Base-by-base conservation (phyloP, 1,140 invertebrate genomes). In the Papilio aristodemus region DNA sequence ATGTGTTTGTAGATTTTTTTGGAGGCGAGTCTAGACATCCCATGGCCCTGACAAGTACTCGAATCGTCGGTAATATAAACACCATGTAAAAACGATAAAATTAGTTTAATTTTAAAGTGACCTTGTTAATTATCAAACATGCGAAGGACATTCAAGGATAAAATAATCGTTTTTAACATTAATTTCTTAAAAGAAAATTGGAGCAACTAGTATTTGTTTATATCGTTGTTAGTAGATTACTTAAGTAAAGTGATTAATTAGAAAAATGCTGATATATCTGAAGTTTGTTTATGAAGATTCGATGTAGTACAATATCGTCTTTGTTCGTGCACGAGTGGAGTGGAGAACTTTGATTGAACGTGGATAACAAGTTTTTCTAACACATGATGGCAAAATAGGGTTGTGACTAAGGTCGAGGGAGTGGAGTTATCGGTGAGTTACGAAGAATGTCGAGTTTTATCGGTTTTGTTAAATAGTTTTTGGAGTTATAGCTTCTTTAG, bases 271-370 rank as follows among this genome's bases (percentile, higher is more conserved):
- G 36, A 62, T 62, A 22, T 62, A 62, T 36, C 9, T 22, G 36
- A 60, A 60, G 27, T 60, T 60, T 60, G 17, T 32, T 14, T 37
- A 59, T 37, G 17, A 38, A 14, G 27, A 37, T 27, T 59, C 14
- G 25, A 6, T 62, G 59, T 62, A 32, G 13, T 59, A 37, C 36
- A 37, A 38, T 62, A 38, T 60, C 58, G 58, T 22, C 36, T 62
- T 62, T 62, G 59, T 62, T 36, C 36, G 27, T 38, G 14, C 32
- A 17, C 14, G 9, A 62, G 46, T 54, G 19, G 9, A 62, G 46
- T 54, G 19, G 32, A 36, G 14, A 62, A 62, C 59, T 38, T 62
- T 62, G 59, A 62, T 38, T 62, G 59, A 62, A 62, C 38, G 32
- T 19, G 59, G 32, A 38, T 38, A 62, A 36, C 13, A 60, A 62